These are phyloP conservation scores for Alligator sinensis DNA, from an alignment of 2,113 vertebrate species.

Conservation along the genomic window DNA sequence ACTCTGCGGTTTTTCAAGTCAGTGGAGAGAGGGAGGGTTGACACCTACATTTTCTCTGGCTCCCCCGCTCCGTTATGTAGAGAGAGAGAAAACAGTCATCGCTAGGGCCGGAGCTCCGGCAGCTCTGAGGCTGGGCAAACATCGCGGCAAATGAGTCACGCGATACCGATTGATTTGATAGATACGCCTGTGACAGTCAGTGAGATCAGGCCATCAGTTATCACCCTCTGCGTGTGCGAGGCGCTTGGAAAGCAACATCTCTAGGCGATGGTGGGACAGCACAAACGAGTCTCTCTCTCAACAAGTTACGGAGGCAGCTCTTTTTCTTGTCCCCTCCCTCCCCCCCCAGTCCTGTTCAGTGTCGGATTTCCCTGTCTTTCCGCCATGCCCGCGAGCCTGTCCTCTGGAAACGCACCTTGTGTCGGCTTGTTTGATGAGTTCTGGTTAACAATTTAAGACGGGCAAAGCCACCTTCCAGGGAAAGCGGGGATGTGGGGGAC, in stretches of 20 bases:
- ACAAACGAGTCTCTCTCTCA: not conserved
- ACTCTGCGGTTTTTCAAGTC: not conserved
- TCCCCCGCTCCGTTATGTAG: not conserved
- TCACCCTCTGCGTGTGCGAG: not conserved
- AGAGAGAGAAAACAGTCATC: not conserved
- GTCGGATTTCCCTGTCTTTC: not conserved
- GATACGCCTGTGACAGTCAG: not conserved
- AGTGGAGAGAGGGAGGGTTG: not conserved
- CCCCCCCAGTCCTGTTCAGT: not conserved
- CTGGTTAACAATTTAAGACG: not conserved
- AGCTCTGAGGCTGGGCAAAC: not conserved
- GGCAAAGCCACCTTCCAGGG: not conserved
- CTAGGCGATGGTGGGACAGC: not conserved
- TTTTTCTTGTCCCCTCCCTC: too few relatives aligned
- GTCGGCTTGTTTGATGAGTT: not conserved
- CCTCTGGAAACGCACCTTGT: not conserved
- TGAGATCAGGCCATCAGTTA: not conserved
- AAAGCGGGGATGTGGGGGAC: not conserved
- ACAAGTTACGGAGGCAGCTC: not conserved
- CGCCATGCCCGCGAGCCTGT: not conserved
- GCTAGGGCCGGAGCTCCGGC: too few relatives aligned
- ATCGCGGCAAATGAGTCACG: not conserved
- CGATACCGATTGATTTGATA: not conserved
- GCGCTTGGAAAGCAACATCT: conserved; percentile 19
- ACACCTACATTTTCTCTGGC: not conserved